A percentile compares a stretch with the other conserved stretches of the same genome.
Evolutionary conservation across 2,797 vertebrate genomes (phyloP).

Genomic region (Glossophaga mutica): DNA sequence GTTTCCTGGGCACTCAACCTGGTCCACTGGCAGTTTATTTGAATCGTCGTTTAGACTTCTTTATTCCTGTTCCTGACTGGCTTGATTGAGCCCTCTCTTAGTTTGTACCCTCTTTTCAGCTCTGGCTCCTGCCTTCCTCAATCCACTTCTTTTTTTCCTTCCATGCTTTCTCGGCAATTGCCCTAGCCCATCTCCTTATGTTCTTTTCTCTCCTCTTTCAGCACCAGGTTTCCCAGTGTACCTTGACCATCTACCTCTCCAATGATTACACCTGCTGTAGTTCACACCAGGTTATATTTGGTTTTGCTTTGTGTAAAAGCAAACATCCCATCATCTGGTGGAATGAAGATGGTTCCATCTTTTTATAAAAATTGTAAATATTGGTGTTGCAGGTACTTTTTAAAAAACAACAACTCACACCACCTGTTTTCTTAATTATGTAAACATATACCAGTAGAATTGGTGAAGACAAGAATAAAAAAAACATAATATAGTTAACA

Average conservation of each 20-base stretch:
- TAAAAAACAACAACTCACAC: neutral
- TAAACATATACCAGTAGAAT: constrained; percentile 35
- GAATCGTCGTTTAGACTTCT: neutral
- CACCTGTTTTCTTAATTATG: neutral
- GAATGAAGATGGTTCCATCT: neutral
- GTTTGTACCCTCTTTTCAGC: neutral
- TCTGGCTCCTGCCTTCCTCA: neutral
- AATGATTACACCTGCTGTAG: neutral
- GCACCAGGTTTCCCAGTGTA: neutral
- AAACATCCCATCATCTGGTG: neutral
- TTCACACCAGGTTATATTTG: neutral
- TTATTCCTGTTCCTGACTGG: neutral
- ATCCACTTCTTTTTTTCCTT: neutral
- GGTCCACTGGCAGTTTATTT: neutral
- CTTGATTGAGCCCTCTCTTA: neutral
- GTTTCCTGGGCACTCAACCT: neutral
- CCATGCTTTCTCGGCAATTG: neutral
- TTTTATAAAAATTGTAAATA: constrained; percentile 31
- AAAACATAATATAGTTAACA: constrained; percentile 3
- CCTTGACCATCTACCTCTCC: neutral
- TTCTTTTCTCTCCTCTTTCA: neutral
- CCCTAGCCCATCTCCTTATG: neutral
- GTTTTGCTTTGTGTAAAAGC: neutral
- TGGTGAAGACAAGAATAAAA: neutral
- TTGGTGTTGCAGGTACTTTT: neutral